Evolutionary conservation across 2,888 invertebrate species (phyloP), one percentile per base, ranked within the genome.

Genomic region (Stenoptilia bipunctidactyla): DNA sequence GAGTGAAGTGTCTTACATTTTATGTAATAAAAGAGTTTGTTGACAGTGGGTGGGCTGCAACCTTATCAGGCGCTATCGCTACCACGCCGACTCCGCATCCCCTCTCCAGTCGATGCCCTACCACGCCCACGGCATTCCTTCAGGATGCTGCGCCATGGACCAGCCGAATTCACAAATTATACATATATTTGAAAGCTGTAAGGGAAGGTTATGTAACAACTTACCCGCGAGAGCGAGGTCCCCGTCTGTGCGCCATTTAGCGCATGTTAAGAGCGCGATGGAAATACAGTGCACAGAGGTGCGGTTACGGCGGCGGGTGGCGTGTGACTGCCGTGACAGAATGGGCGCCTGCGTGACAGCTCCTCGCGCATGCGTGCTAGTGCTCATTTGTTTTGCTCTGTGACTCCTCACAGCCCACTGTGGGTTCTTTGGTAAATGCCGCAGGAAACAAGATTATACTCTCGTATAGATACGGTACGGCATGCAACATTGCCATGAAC

Each of bases 241-340:
- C 71, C 69, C 53, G 60, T 68, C 66, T 69, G 71, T 71, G 79
- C 77, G 82, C 80, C 80, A 80, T 82, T 69, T 65, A 69, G 61
- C 76, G 76, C 75, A 74, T 74, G 75, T 58, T 64, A 53, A 47
- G 43, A 55, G 57, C 68, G 70, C 61, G 58, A 44, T 39, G 46
- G 44, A 46, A 41, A 38, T 13, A 27, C 40, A 47, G 50, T 48
- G 63, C 61, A 58, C 59, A 55, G 55, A 48, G 49, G 50, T 55
- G 60, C 55, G 60, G 55, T 52, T 68, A 65, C 70, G 66, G 60
- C 58, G 53, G 62, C 66, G 63, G 65, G 49, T 65, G 67, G 68
- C 73, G 72, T 70, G 65, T 71, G 73, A 77, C 72, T 72, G 67
- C 66, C 67, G 68, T 56, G 53, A 41, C 48, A 46, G 47, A 45